These are phyloP conservation scores for Apodemia duryi DNA, from an alignment of 2,888 invertebrate genomes.

Conservation along the genomic window DNA sequence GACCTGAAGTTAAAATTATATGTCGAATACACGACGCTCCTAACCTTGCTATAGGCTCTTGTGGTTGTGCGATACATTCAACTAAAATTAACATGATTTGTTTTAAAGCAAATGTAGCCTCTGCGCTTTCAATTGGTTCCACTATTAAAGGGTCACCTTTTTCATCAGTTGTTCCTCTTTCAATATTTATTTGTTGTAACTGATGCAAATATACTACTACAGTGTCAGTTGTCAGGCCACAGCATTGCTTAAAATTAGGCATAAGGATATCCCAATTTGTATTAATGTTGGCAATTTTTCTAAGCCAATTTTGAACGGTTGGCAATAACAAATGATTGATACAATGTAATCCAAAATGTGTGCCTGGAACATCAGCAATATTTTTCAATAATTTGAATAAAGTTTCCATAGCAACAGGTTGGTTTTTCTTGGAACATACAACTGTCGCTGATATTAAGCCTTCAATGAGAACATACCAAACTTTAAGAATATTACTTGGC, in stretches of 20 bases:
- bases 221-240: constrained; percentile 94
- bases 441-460: constrained; percentile 90
- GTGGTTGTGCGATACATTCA: constrained; percentile 94
- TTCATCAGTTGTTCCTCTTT: constrained; percentile 57
- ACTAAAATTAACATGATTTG: constrained; percentile 91
- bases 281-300: constrained; percentile 85
- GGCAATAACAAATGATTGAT: constrained; percentile 95
- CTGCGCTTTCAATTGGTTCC: constrained; percentile 78
- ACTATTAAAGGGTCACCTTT: constrained; percentile 54
- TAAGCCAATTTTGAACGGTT: constrained; percentile 95
- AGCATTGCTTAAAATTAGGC: constrained; percentile 96
- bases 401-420: constrained; percentile 91
- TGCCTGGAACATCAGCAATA: constrained; percentile 88
- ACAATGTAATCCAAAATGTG: constrained; percentile 93
- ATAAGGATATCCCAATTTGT: constrained; percentile 87
- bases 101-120: constrained; percentile 88
- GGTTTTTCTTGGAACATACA: constrained; percentile 92
- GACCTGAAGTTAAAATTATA: constrained; percentile 89
- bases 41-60: constrained; percentile 92
- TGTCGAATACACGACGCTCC: constrained; percentile 95
- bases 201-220: constrained; percentile 91
- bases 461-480: constrained; percentile 94
- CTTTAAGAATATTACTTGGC: constrained; percentile 90
- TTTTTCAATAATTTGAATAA: constrained; percentile 91
- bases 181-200: constrained; percentile 81